Evolutionary conservation across 2,113 vertebrate species (phyloP).

Genomic region (Dromas ardeola): DNA sequence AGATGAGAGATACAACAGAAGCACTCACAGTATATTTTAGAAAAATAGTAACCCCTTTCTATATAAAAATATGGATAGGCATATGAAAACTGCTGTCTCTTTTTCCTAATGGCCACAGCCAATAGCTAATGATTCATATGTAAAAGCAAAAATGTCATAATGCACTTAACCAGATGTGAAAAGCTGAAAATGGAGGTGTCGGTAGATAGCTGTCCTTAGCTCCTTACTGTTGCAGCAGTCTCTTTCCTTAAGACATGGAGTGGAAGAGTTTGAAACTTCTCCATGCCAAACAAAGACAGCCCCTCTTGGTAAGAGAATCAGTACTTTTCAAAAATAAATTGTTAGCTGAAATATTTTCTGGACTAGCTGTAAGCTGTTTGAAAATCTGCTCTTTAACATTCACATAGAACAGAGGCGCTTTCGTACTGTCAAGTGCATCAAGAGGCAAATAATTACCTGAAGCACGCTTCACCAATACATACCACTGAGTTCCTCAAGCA

Average conservation of each 20-base stretch:
- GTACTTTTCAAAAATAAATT: neutral
- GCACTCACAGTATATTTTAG: neutral
- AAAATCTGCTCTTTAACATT: neutral
- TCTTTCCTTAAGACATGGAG: neutral
- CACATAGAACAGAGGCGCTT: neutral
- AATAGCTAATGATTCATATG: slow-evolving; percentile 1
- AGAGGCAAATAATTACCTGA: neutral
- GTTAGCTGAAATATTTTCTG: neutral
- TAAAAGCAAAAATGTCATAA: slow-evolving; percentile 16
- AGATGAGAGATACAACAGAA: neutral
- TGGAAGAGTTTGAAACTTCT: slow-evolving; percentile 13
- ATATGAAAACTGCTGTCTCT: neutral
- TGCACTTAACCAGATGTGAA: slow-evolving; percentile 36
- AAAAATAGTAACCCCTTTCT: neutral
- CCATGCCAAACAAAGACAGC: neutral
- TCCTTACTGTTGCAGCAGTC: neutral
- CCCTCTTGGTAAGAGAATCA: neutral
- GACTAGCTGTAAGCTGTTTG: neutral
- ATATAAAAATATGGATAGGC: neutral
- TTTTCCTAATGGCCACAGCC: slow-evolving; percentile 1
- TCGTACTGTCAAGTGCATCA: neutral
- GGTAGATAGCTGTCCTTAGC: slow-evolving; percentile 9
- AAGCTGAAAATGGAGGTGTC: slow-evolving; percentile 8
- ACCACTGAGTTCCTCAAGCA: neutral
- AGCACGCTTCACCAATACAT: neutral